These are phyloP conservation scores for Campaea margaritaria DNA, from an alignment of 2,888 invertebrate genomes.

Conservation along the genomic window DNA sequence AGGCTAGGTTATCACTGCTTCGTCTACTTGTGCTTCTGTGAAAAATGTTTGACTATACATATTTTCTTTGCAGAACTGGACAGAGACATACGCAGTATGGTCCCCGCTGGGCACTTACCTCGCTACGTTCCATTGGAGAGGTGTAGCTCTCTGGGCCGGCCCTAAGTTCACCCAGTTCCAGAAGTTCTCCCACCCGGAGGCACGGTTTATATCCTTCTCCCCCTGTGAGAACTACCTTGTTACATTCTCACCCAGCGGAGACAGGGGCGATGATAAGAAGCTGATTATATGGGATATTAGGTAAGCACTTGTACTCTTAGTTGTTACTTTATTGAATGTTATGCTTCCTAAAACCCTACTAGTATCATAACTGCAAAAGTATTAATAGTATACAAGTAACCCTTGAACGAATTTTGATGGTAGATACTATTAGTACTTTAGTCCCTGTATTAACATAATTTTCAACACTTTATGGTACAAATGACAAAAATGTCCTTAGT, in stretches of 20 bases:
- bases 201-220: slow-evolving; percentile 98
- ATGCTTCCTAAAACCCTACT: no score
- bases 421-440: no score
- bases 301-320: slow-evolving; percentile 56
- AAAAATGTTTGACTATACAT: background rate
- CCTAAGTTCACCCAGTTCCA: slow-evolving; percentile 96
- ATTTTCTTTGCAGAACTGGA: slow-evolving; percentile 92
- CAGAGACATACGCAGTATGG: slow-evolving; percentile 98
- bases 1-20: no score
- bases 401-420: no score
- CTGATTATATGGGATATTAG: slow-evolving; percentile 99
- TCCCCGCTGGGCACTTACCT: slow-evolving; percentile 98
- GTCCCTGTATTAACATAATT: no score
- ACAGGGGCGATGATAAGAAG: slow-evolving; percentile 90
- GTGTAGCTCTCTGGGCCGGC: slow-evolving; percentile 99
- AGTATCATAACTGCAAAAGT: no score
- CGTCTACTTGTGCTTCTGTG: no score
- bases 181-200: slow-evolving; percentile 95
- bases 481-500: no score
- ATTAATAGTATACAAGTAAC: no score
- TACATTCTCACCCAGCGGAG: slow-evolving; percentile 94
- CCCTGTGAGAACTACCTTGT: slow-evolving; percentile 98
- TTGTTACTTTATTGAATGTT: no score
- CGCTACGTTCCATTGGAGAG: slow-evolving; percentile 97
- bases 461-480: no score